Conservation (phyloP, 1,140 invertebrate species). For the Trinorchestia longiramus region DNA sequence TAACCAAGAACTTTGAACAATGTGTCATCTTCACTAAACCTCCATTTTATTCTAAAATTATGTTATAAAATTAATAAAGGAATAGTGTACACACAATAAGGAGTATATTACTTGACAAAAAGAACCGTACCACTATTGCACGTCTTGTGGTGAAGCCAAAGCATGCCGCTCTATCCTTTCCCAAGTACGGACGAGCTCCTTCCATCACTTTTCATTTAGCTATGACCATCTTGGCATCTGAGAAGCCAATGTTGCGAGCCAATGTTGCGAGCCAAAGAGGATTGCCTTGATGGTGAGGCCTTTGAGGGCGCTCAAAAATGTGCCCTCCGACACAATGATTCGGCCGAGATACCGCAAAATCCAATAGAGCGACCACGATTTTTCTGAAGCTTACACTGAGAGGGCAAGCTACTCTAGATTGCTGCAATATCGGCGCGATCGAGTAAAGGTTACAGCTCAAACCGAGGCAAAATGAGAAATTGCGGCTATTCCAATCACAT, state of each 20-base stretch:
- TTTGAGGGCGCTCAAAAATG: conserved; percentile 46
- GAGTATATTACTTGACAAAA: not conserved
- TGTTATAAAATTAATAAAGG: not conserved
- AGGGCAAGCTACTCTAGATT: not conserved
- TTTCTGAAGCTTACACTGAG: conserved; percentile 13
- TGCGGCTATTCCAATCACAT: not conserved
- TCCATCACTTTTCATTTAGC: conserved; percentile 49
- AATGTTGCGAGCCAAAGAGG: conserved; percentile 29
- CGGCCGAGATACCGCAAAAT: conserved; percentile 17
- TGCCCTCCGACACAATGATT: conserved; percentile 33
- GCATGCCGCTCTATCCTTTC: not conserved
- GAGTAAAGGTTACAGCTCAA: not conserved
- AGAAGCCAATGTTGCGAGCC: conserved; percentile 20
- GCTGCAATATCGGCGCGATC: not conserved
- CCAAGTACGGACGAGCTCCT: not conserved
- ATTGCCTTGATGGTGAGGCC: conserved; percentile 44
- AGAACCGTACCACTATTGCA: not conserved
- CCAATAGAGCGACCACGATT: conserved; percentile 39
- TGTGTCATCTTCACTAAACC: not conserved
- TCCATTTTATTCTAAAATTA: not conserved
- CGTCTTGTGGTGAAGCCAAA: not conserved
- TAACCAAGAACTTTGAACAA: not conserved
- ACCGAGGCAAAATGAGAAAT: not conserved
- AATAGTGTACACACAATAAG: not conserved
- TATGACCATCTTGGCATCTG: not conserved